These are phyloP conservation scores for Propithecus coquereli DNA, from an alignment of 2,113 vertebrate genomes.

Conservation along the genomic window DNA sequence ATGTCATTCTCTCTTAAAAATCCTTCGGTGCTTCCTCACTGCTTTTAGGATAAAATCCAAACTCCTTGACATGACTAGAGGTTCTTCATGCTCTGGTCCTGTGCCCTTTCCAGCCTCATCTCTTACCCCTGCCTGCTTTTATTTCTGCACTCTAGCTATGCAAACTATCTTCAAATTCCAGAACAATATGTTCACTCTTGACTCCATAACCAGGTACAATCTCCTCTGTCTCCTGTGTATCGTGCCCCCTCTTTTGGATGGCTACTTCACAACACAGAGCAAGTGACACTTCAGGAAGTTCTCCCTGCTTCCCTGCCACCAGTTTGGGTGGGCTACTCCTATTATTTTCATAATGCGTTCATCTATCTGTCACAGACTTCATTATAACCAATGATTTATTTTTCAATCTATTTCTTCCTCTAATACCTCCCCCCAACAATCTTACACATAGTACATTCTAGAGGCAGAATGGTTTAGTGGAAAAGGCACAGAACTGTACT, in stretches of 20 bases:
- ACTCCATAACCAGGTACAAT: not conserved
- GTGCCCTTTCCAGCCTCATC: not conserved
- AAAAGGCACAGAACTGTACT: not conserved
- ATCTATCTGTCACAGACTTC: not conserved
- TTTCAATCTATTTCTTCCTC: not conserved
- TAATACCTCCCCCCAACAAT: not conserved
- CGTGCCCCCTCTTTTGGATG: not conserved
- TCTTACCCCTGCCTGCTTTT: not conserved
- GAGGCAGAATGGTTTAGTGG: not conserved
- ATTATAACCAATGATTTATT: not conserved
- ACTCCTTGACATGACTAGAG: not conserved
- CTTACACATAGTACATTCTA: not conserved
- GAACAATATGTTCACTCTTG: not conserved
- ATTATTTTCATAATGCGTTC: not conserved
- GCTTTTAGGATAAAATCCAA: slow-evolving; percentile 20
- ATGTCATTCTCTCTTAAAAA: not conserved
- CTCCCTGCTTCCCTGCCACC: not conserved
- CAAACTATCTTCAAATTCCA: slow-evolving; percentile 8
- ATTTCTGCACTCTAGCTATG: not conserved
- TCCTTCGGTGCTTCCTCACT: not conserved
- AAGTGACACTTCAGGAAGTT: not conserved
- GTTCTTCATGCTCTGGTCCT: not conserved
- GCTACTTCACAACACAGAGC: not conserved
- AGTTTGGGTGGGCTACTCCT: not conserved
- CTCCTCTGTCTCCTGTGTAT: not conserved